A percentile compares a stretch with the other conserved stretches of the same genome.
These are phyloP conservation scores for Schizothorax lantsangensis DNA, from an alignment of 2,797 vertebrate species.

Conservation along the genomic window DNA sequence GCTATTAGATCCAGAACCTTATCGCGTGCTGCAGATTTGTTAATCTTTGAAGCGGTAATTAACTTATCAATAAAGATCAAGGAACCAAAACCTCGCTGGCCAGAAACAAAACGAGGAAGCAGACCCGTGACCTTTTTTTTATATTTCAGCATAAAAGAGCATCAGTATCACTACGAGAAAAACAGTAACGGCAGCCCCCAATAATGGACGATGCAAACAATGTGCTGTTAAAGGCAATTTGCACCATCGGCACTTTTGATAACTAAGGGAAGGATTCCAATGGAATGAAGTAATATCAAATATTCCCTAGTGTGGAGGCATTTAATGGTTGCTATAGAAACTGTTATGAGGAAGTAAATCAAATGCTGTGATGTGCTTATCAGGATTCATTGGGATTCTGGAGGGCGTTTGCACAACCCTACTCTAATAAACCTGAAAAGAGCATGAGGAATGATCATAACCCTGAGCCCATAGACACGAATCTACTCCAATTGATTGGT, in stretches of 20 bases:
- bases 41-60: conserved; percentile 62
- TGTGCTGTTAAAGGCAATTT: conserved; percentile 23
- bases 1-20: conserved; percentile 56
- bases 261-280: conserved; percentile 23
- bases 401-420: not conserved
- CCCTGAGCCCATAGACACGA: not conserved
- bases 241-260: not conserved
- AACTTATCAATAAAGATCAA: conserved; percentile 62
- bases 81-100: conserved; percentile 20
- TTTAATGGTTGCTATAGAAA: conserved; percentile 60
- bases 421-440: conserved; percentile 28
- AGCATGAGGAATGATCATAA: not conserved
- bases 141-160: conserved; percentile 7
- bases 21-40: conserved; percentile 60
- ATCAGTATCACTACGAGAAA: not conserved
- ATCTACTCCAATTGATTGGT: conserved; percentile 23
- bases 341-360: conserved; percentile 51
- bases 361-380: conserved; percentile 45
- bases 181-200: not conserved
- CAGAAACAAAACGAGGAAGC: not conserved
- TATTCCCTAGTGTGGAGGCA: conserved; percentile 33
- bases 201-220: conserved; percentile 14
- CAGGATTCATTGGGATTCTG: conserved; percentile 45
- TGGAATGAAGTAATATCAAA: conserved; percentile 29
- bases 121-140: conserved; percentile 17